Base-by-base conservation (phyloP, 2,797 vertebrate species). In the Danio jaintianensis region DNA sequence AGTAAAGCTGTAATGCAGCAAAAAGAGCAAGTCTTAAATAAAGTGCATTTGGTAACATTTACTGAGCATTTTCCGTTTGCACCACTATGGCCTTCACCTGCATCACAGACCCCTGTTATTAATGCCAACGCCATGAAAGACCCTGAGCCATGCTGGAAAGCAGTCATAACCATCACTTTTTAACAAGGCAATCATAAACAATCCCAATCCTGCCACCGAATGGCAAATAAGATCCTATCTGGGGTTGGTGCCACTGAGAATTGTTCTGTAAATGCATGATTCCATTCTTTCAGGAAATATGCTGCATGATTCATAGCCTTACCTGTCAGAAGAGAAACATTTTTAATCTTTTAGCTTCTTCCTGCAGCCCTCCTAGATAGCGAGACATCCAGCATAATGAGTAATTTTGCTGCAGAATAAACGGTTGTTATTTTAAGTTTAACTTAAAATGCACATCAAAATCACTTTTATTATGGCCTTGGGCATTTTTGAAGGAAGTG, bases 261-360 rank as follows among this genome's bases (percentile, higher is more conserved):
- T 84, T 85, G 87, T 86, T 85, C 83, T 83, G 84, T 80, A 87
- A 87, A 86, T 85, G 85, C 84, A 87, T 72, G 70, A 79, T 87
- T 84, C 69, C 78, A 81, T 87, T 85, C 83, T 83, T 87, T 87
- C 77, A 85, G 81, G 68, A 86, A 87, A 80, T 84, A 72, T 61
- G 53, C 66, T 71, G 73, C 83, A 84, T 80, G 82, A 88, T 85
- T 87, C 87, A 89, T 83, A 75, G 82, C 80, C 71, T 43, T 84
- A 82, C 70, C 84, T 87, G 85, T 86, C 87, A 85, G 68, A 79
- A 86, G 66, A 80, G 67, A 82, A 85, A 83, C 70, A 73, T 40
- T 83, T 88, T 86, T 83, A 86, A 88, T 89, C 84, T 88, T 87
- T 85, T 77, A 74, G 74, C 75, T 71, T 77, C 63, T 75, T 83